Conservation (phyloP, 2,888 invertebrate genomes). For the Spodoptera exigua region DNA sequence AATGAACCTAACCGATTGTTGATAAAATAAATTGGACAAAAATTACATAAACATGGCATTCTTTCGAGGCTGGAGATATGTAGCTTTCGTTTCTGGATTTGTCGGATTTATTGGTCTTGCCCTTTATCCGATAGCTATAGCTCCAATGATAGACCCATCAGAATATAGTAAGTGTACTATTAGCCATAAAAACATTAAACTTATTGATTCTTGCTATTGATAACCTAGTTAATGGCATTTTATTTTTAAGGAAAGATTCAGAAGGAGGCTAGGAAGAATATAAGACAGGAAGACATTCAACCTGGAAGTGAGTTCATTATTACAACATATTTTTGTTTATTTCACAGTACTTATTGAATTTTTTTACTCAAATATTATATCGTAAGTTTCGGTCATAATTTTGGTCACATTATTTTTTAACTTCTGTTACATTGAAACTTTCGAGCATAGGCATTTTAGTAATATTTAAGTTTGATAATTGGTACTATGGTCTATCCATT, state of each 20-base stretch:
- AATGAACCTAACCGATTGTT: slow-evolving; percentile 5
- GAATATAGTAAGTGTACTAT: slow-evolving; percentile 89
- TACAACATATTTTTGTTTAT: too few relatives aligned
- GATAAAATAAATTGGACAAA: slow-evolving; percentile 19
- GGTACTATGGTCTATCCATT: too few relatives aligned
- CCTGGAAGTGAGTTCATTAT: slow-evolving; percentile 88
- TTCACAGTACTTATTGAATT: background rate
- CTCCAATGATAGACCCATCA: slow-evolving; percentile 90
- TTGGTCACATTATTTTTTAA: background rate
- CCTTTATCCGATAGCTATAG: slow-evolving; percentile 90
- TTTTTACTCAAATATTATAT: too few relatives aligned
- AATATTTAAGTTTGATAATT: too few relatives aligned
- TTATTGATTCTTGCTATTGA: background rate
- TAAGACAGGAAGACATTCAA: slow-evolving; percentile 89
- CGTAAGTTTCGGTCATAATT: too few relatives aligned
- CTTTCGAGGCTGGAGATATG: slow-evolving; percentile 86
- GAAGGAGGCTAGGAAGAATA: slow-evolving; percentile 82
- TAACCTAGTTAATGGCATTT: slow-evolving; percentile 23
- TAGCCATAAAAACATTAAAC: slow-evolving; percentile 11
- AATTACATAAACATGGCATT: slow-evolving; percentile 63
- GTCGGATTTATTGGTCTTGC: slow-evolving; percentile 87
- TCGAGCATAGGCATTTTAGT: too few relatives aligned
- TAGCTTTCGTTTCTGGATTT: slow-evolving; percentile 86
- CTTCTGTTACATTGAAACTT: too few relatives aligned
- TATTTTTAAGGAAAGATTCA: slow-evolving; percentile 87